Base-by-base conservation (phyloP, 1,140 invertebrate genomes). In the Adelges cooleyi region DNA sequence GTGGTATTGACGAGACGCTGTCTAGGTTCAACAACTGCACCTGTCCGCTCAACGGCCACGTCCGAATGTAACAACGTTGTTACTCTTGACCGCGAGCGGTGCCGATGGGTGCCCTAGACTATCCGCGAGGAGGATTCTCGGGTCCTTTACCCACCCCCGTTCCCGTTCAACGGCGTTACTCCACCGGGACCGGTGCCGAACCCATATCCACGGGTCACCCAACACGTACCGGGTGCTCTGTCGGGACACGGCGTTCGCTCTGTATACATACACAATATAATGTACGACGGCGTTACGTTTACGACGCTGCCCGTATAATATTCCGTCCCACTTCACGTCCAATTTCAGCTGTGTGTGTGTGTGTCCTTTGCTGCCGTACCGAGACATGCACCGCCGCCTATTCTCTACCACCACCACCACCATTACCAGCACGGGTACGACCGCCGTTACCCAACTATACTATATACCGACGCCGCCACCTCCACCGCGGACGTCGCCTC, bases 301-400 rank as follows among this genome's bases (percentile, higher is more conserved):
- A 33, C 29, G 11, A 33, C 25, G 15, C 54, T 8, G 18, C 42
- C 17, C n/a, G n/a, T 27, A 33, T 33, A 18, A 48, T 62, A 62
- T 62, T 48, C 42, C 56, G 56, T 62, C 56, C 56, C 56, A 62
- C 56, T 62, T 62, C 42, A 62, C 56, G 56, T 48, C 56, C 56
- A 42, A 62, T 62, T 62, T 27, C 56, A 46, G 27, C 56, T 48
- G 42, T 33, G 33, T 53, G 54, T 44, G 54, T 44, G 38, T 42
- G 53, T 54, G 53, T 59, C 54, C 54, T 59, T 46, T 59, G 17
- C 40, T n/a, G 50, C 50, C 27, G 49, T 15, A 0, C 51, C 2
- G 53, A 44, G 15, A 11, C 40, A 11, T 23, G 23, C 53, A 44
- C 53, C 53, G 38, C 40, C 40, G 40, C 11, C 40, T 11, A 11